These are phyloP conservation scores for Agrilus cyanescens DNA, from an alignment of 2,888 invertebrate genomes.

Conservation along the genomic window DNA sequence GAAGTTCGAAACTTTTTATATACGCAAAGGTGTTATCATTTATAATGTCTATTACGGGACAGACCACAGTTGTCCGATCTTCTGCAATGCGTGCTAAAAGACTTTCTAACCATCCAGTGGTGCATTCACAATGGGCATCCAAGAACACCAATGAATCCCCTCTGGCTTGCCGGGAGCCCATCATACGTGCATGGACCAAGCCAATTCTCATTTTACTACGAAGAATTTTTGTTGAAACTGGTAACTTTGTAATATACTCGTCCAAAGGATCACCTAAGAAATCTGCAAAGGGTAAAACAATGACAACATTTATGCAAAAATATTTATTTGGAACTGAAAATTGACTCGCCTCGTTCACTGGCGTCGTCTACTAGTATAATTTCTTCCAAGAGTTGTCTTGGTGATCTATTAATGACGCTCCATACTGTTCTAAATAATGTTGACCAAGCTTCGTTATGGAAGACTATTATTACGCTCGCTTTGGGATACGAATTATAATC, in stretches of 20 bases:
- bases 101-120: constrained; percentile 54
- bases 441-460: constrained; percentile 99
- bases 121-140: constrained; percentile 90
- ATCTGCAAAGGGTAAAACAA: constrained; percentile 31
- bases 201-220: constrained; percentile 60
- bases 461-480: constrained; percentile 89
- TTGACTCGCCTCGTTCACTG: constrained; percentile 61
- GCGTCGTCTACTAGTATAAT: constrained; percentile 84
- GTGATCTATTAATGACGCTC: constrained; percentile 86
- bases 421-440: constrained; percentile 89
- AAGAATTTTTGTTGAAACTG: constrained; percentile 51
- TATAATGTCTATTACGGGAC: constrained; percentile 87
- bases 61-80: constrained; percentile 54
- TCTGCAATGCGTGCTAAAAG: constrained; percentile 43
- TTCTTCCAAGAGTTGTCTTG: constrained; percentile 61
- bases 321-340: constrained; percentile 1
- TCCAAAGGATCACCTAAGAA: constrained; percentile 54
- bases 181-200: constrained; percentile 67
- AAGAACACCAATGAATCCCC: constrained; percentile 79
- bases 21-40: constrained; percentile 95
- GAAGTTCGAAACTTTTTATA: constrained; percentile 85
- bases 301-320: constrained; percentile 1
- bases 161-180: constrained; percentile 58
- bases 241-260: constrained; percentile 49
- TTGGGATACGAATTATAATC: constrained; percentile 58